Percentiles rank a stretch among this genome's conserved stretches.
phyloP scores from a whole-genome alignment of 2,113 vertebrate species.

The Lampris incognitus region DNA sequence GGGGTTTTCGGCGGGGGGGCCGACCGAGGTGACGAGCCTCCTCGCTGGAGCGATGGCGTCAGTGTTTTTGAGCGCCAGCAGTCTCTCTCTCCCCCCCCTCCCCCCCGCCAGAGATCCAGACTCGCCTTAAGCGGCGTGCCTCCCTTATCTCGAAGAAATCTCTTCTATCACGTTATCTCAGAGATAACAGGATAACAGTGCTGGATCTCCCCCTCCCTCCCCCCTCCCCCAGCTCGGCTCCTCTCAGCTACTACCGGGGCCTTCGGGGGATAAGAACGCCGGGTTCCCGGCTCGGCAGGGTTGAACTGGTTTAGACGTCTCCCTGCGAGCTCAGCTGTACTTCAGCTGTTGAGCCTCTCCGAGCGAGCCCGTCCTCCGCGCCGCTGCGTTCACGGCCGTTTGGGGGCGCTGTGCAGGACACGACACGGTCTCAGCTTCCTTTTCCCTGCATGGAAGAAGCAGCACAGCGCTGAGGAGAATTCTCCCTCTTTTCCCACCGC shows the following conservation, averaged over 20 bases:
- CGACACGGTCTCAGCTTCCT: slow-evolving; percentile 25
- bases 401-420: slow-evolving; percentile 51
- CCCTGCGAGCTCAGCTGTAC: slow-evolving; percentile 52
- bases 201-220: slow-evolving; percentile 51
- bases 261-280: slow-evolving; percentile 55
- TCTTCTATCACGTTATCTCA: slow-evolving; percentile 70
- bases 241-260: slow-evolving; percentile 41
- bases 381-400: slow-evolving; percentile 21
- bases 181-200: slow-evolving; percentile 72
- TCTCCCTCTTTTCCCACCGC: slow-evolving; percentile 51
- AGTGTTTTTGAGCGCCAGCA: slow-evolving; percentile 61
- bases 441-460: slow-evolving; percentile 16
- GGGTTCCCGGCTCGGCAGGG: slow-evolving; percentile 55
- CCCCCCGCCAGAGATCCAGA: slow-evolving; percentile 55
- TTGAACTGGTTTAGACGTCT: slow-evolving; percentile 67
- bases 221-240: slow-evolving; percentile 49
- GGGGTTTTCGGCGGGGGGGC: slow-evolving; percentile 43
- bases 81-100: slow-evolving; percentile 9
- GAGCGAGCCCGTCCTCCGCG: slow-evolving; percentile 48
- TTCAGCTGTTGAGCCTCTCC: slow-evolving; percentile 55
- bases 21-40: slow-evolving; percentile 66
- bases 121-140: slow-evolving; percentile 57
- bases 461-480: slow-evolving; percentile 29
- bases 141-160: slow-evolving; percentile 65
- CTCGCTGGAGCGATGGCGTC: slow-evolving; percentile 50